phyloP scores from a whole-genome alignment of 35 echinoderm and acorn worm genomes.

The Diadema setosum region DNA sequence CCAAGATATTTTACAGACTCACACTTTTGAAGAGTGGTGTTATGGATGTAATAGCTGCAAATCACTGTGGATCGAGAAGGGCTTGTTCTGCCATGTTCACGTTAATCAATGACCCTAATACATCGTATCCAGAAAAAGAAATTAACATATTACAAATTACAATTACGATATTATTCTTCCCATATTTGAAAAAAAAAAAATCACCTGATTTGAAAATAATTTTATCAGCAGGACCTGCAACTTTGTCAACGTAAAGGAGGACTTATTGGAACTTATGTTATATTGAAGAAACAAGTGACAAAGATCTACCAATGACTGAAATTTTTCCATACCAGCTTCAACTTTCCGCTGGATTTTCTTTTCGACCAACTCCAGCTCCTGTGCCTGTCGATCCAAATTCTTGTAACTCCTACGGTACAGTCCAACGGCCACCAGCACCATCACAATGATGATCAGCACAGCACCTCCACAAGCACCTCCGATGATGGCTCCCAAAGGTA shows the following conservation, averaged over 20 bases:
- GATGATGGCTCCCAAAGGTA: background rate
- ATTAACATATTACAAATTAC: too few species aligned
- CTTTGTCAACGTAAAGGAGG: background rate
- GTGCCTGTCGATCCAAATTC: background rate
- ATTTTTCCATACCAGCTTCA: constrained; percentile 2
- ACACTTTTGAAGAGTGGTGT: too few species aligned
- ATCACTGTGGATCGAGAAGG: too few species aligned
- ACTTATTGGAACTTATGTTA: background rate
- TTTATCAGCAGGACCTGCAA: background rate
- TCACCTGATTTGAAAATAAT: background rate
- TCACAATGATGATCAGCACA: background rate
- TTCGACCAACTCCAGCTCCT: background rate
- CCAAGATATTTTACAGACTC: too few species aligned
- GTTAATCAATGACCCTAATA: too few species aligned
- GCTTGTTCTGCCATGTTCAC: too few species aligned
- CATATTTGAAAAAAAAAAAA: background rate
- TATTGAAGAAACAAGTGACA: background rate
- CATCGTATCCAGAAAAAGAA: too few species aligned
- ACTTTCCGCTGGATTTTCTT: background rate
- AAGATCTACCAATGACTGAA: too few species aligned
- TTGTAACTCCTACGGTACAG: background rate
- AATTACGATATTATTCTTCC: background rate
- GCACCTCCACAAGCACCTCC: background rate
- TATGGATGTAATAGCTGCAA: too few species aligned
- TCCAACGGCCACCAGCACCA: background rate